A percentile compares a stretch with the other conserved stretches of the same genome.
Conservation (phyloP, 1,140 invertebrate species). For the Neodiprion pinetum region DNA sequence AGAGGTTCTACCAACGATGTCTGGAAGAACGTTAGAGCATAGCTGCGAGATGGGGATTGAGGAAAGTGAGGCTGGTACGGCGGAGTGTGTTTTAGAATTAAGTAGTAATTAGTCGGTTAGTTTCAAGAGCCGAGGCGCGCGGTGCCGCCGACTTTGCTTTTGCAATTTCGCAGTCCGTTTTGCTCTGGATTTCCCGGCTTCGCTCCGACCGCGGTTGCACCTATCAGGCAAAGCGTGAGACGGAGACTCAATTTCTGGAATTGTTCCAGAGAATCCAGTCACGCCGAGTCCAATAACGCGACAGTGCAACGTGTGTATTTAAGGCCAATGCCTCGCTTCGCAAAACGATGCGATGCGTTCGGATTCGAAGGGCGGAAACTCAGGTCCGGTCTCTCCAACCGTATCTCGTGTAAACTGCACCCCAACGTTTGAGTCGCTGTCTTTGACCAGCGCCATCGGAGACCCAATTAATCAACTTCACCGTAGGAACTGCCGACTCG, state of each 20-base stretch:
- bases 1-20: neutral
- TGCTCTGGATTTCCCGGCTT: neutral
- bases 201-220: neutral
- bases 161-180: slow-evolving; percentile 3
- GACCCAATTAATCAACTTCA: neutral
- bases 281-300: no score
- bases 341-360: no score
- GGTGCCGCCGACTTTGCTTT: neutral
- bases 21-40: neutral
- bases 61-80: neutral
- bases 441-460: neutral
- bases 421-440: no score
- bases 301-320: no score
- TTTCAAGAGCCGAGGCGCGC: neutral
- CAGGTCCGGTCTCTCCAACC: no score
- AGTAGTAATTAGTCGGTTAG: slow-evolving; percentile 24
- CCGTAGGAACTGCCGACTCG: neutral
- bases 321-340: no score
- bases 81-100: slow-evolving; percentile 21
- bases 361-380: no score
- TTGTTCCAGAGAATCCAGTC: neutral
- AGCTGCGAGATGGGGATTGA: neutral
- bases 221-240: neutral
- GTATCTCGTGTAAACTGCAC: no score
- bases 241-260: neutral